Evolutionary conservation across 2,888 invertebrate species (phyloP).

Genomic region (Catocala nupta): DNA sequence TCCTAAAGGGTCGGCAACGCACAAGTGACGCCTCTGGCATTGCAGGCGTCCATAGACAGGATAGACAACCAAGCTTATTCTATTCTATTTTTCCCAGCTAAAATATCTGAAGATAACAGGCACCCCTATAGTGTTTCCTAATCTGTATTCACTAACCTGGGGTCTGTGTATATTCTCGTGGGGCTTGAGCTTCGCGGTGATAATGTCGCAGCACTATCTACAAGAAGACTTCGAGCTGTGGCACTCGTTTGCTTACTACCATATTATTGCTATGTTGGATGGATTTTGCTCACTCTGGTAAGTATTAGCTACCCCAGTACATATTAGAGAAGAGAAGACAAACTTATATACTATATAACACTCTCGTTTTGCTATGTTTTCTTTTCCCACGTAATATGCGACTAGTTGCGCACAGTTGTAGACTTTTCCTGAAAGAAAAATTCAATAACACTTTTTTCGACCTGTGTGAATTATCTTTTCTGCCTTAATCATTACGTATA

Average conservation of each 20-base stretch:
- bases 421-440: too few species aligned
- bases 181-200: slow-evolving; percentile 89
- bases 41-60: too few species aligned
- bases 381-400: rapidly evolving
- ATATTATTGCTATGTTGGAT: slow-evolving; percentile 92
- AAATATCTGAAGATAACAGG: slow-evolving; percentile 89
- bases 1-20: too few species aligned
- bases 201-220: slow-evolving; percentile 90
- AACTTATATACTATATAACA: too few species aligned
- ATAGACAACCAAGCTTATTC: too few species aligned
- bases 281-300: slow-evolving; percentile 91
- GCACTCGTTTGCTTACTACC: slow-evolving; percentile 92
- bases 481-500: too few species aligned
- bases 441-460: too few species aligned
- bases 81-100: slow-evolving; percentile 73
- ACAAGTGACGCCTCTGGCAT: too few species aligned
- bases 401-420: too few species aligned
- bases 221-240: slow-evolving; percentile 91
- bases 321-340: too few species aligned
- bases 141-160: slow-evolving; percentile 89
- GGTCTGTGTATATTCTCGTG: slow-evolving; percentile 89
- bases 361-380: too few species aligned
- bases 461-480: too few species aligned
- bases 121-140: slow-evolving; percentile 89
- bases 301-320: slow-evolving; percentile 32